Percentiles rank a stretch among this genome's conserved stretches.
phyloP scores from a whole-genome alignment of 2,888 invertebrate genomes.

The Andrena minutula region DNA sequence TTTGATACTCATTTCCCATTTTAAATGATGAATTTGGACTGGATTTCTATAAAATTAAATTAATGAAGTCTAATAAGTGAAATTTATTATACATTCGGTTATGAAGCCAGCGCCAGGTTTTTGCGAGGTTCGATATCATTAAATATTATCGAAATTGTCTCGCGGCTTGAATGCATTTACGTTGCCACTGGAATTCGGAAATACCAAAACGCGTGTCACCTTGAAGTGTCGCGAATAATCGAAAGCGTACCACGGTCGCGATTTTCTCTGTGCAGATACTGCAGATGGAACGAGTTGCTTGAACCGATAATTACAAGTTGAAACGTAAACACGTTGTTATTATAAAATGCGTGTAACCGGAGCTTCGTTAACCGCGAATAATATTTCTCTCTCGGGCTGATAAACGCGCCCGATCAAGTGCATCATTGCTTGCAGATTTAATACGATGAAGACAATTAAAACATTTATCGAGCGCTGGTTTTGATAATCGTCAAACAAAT shows the following conservation, averaged over 20 bases:
- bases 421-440: constrained; percentile 69
- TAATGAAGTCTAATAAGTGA: too few relatives aligned
- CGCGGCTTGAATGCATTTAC: constrained; percentile 14
- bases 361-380: constrained; percentile 62
- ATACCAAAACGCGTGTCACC: constrained; percentile 12
- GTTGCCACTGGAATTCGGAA: not conserved
- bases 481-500: constrained; percentile 67
- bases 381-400: constrained; percentile 68
- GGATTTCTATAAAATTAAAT: constrained; percentile 32
- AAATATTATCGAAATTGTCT: constrained; percentile 35
- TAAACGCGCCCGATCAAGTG: constrained; percentile 66
- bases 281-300: constrained; percentile 20
- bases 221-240: constrained; percentile 10
- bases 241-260: constrained; percentile 14
- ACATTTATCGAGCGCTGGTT: constrained; percentile 68
- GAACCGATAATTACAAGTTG: constrained; percentile 50
- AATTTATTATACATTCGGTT: too few relatives aligned
- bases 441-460: constrained; percentile 72
- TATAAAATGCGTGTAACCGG: constrained; percentile 57
- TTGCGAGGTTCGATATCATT: constrained; percentile 25
- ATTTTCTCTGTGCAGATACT: constrained; percentile 26
- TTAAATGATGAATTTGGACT: not conserved
- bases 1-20: not conserved
- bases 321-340: constrained; percentile 51
- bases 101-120: not conserved